Evolutionary conservation across 1,140 invertebrate species (phyloP).

Genomic region (Platorchestia sp.): DNA sequence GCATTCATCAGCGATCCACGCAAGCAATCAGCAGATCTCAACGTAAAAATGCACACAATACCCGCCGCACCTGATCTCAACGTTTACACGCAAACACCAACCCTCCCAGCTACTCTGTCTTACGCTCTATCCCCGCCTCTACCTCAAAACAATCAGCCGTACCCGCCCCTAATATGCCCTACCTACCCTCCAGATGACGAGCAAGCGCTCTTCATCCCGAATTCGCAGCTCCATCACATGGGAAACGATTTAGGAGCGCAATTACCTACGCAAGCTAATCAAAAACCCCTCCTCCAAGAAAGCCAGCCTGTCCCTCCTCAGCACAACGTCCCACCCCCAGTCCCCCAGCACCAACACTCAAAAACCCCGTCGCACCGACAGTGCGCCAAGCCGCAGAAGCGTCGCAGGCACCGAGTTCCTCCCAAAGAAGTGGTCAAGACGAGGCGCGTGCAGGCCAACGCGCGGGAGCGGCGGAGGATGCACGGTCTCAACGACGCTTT

Average conservation of each 20-base stretch:
- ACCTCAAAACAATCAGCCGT: neutral
- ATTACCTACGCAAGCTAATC: neutral
- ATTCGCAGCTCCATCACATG: neutral
- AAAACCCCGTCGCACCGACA: neutral
- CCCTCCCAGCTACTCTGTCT: neutral
- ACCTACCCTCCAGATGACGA: neutral
- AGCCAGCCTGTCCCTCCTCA: neutral
- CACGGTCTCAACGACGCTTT: conserved; percentile 87
- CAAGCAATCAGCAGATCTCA: neutral
- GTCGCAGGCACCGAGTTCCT: neutral
- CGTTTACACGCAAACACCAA: neutral
- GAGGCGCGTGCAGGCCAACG: conserved; percentile 82
- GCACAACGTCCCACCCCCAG: neutral
- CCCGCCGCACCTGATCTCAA: neutral
- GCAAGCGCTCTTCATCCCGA: neutral
- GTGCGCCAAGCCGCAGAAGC: neutral
- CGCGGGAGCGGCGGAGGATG: conserved; percentile 83
- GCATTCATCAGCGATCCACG: neutral
- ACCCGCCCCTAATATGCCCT: neutral
- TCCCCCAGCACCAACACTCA: neutral
- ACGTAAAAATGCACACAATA: neutral
- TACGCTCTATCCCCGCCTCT: neutral
- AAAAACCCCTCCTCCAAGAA: neutral
- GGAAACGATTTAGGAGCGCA: neutral
- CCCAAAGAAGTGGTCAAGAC: conserved; percentile 63